Conservation (phyloP, 2,797 vertebrate species). For the Propithecus perrieri region DNA sequence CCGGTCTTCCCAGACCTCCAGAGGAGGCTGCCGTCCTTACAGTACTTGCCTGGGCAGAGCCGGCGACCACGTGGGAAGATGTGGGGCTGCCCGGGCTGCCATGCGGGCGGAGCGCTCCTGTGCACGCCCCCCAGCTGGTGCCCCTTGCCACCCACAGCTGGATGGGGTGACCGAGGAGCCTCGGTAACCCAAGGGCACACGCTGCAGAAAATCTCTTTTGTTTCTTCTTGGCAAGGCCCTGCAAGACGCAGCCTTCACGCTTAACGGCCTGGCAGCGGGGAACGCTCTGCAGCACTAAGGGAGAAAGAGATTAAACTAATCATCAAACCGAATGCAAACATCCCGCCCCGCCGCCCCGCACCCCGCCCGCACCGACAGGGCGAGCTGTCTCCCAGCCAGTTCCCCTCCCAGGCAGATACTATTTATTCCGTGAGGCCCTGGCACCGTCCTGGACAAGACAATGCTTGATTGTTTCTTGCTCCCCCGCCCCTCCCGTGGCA, state of each 20-base stretch:
- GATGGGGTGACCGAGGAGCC: not conserved
- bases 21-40: not conserved
- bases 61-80: not conserved
- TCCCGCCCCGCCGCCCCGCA: not conserved
- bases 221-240: slow-evolving; percentile 51
- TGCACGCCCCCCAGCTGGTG: not conserved
- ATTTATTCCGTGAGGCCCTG: slow-evolving; percentile 78
- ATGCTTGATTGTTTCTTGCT: slow-evolving; percentile 83
- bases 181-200: not conserved
- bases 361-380: not conserved
- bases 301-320: slow-evolving; percentile 74
- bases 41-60: not conserved
- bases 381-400: slow-evolving; percentile 64
- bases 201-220: slow-evolving; percentile 44
- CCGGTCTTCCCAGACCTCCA: not conserved
- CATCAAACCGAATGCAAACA: slow-evolving; percentile 75
- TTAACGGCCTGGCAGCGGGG: slow-evolving; percentile 22
- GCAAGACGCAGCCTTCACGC: slow-evolving; percentile 24
- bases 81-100: not conserved
- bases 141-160: slow-evolving; percentile 25
- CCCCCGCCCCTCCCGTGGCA: slow-evolving; percentile 45
- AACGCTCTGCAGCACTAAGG: not conserved
- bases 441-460: slow-evolving; percentile 81
- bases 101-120: not conserved
- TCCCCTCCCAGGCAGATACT: slow-evolving; percentile 80